A percentile compares a stretch with the other conserved stretches of the same genome.
Conservation (phyloP, 2,797 vertebrate species). For the Siniperca undulata region DNA sequence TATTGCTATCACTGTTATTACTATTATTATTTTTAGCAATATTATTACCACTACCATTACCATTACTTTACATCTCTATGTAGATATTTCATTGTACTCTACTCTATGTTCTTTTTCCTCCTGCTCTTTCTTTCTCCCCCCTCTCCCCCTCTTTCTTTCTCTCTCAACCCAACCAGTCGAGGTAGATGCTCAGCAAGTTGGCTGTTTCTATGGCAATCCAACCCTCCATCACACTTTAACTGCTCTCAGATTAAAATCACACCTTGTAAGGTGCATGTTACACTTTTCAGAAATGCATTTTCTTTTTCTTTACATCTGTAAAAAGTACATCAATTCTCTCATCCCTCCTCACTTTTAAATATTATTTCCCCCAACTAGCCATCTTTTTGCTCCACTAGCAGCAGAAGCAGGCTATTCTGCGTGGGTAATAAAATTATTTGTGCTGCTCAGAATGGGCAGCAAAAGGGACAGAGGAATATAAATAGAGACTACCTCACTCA, state of each 20-base stretch:
- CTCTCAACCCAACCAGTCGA: too few species aligned
- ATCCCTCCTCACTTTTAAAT: constrained; percentile 9
- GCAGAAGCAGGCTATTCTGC: constrained; percentile 69
- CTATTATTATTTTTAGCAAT: too few species aligned
- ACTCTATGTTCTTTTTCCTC: too few species aligned
- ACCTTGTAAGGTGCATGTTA: background rate
- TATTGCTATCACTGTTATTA: too few species aligned
- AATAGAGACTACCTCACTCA: constrained; percentile 75
- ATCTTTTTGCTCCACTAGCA: constrained; percentile 30
- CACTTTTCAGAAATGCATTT: background rate
- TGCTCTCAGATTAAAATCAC: constrained; percentile 7
- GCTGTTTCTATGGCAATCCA: constrained; percentile 43
- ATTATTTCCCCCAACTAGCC: constrained; percentile 28
- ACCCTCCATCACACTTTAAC: background rate
- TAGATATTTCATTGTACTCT: too few species aligned
- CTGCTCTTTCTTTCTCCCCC: too few species aligned
- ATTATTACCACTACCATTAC: too few species aligned
- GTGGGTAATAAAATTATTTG: constrained; percentile 81
- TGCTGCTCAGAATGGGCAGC: constrained; percentile 73
- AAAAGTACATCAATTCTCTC: background rate
- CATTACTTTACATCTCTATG: too few species aligned
- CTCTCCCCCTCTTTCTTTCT: too few species aligned
- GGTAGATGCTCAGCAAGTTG: background rate
- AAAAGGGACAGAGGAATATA: constrained; percentile 79
- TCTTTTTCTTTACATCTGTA: constrained; percentile 16